phyloP scores from a whole-genome alignment of 2,797 vertebrate genomes.

The Lepus townsendii region DNA sequence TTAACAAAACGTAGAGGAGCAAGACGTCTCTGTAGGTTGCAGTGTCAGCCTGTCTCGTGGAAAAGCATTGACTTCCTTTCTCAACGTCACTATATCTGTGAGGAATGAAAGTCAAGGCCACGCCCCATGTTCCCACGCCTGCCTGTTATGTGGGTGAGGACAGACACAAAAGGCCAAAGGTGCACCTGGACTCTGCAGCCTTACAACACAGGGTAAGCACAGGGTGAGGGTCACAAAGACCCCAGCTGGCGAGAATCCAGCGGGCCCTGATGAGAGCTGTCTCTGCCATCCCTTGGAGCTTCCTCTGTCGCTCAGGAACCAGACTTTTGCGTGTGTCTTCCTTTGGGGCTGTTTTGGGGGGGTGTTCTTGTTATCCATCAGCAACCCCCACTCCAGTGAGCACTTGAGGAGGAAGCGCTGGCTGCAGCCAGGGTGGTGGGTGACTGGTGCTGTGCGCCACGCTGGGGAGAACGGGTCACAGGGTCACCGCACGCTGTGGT shows the following conservation, averaged over 20 bases:
- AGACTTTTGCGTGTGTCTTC: background rate
- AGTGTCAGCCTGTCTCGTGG: background rate
- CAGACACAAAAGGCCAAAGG: background rate
- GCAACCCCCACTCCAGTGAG: rapidly evolving
- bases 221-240: background rate
- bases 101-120: background rate
- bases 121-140: background rate
- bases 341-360: background rate
- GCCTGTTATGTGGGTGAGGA: background rate
- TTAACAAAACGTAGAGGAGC: conserved; percentile 50
- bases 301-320: background rate
- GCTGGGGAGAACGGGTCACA: background rate
- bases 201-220: background rate
- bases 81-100: background rate
- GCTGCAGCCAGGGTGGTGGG: background rate
- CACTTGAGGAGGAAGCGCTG: too few relatives aligned
- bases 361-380: background rate
- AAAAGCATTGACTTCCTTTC: conserved; percentile 36
- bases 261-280: background rate
- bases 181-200: background rate
- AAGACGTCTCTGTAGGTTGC: background rate
- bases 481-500: background rate
- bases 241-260: rapidly evolving
- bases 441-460: background rate
- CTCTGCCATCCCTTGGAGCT: background rate